Conservation (phyloP, 2,113 vertebrate genomes). For the Telmatochromis sp. region DNA sequence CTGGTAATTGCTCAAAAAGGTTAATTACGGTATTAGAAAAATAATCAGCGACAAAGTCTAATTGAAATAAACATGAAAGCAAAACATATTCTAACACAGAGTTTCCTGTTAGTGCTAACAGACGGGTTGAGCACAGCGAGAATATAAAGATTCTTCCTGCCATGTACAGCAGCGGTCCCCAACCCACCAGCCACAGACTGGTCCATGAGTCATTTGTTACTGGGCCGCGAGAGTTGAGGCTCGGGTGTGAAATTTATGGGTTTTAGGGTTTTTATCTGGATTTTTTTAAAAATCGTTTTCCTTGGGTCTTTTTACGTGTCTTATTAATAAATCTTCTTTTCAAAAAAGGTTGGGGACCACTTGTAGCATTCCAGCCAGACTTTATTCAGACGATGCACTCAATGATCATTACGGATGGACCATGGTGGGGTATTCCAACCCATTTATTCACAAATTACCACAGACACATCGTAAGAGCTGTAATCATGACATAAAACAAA, state of each 20-base stretch:
- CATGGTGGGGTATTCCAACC: no score
- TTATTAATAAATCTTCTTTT: neutral
- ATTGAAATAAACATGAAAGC: neutral
- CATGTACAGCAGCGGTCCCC: neutral
- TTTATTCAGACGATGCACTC: no score
- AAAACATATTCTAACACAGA: neutral
- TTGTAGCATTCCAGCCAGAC: no score
- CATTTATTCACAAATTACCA: no score
- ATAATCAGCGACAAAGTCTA: neutral
- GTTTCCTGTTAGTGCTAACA: neutral
- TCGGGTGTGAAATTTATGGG: neutral
- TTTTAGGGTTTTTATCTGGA: accelerated
- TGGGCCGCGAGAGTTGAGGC: neutral
- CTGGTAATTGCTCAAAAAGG: neutral
- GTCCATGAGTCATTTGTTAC: neutral
- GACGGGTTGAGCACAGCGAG: neutral
- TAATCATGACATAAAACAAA: no score
- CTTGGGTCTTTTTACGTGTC: neutral
- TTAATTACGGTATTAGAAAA: neutral
- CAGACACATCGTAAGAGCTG: no score
- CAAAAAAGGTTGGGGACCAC: neutral
- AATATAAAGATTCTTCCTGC: neutral
- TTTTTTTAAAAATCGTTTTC: neutral
- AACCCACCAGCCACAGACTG: neutral
- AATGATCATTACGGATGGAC: no score